These are phyloP conservation scores for Rafetus swinhoei DNA, from an alignment of 2,113 vertebrate species.

Conservation along the genomic window DNA sequence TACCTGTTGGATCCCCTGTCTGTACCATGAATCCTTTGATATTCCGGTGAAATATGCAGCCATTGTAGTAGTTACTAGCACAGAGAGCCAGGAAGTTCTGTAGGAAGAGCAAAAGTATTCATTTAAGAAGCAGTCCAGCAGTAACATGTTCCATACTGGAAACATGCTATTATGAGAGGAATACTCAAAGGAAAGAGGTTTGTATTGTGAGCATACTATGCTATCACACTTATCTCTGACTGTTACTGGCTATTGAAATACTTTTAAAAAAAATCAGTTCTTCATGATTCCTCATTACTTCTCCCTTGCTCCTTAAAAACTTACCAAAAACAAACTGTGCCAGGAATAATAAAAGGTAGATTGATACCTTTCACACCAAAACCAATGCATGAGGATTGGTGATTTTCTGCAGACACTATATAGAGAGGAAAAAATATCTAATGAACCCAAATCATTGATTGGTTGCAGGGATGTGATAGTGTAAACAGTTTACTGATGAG, in stretches of 20 bases:
- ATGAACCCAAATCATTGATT: background rate
- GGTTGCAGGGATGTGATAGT: too few relatives aligned
- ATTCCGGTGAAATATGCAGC: constrained; percentile 94
- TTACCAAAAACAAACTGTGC: background rate
- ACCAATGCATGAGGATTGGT: background rate
- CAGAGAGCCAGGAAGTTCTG: constrained; percentile 97
- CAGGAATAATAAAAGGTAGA: background rate
- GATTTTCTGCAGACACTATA: background rate
- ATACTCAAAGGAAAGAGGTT: background rate
- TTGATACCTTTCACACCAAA: background rate
- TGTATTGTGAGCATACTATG: background rate
- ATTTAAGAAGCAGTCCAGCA: constrained; percentile 45
- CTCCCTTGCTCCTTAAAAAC: background rate
- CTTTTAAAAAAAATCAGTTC: background rate
- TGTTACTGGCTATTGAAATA: background rate
- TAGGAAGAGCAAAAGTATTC: constrained; percentile 37
- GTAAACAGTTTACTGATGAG: too few relatives aligned
- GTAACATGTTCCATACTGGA: background rate
- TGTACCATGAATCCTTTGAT: constrained; percentile 99
- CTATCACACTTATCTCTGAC: background rate
- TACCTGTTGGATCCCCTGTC: constrained; percentile 97
- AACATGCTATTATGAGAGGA: background rate
- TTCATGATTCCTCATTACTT: background rate
- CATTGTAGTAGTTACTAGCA: constrained; percentile 94
- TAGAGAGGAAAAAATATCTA: background rate